Percentiles rank a stretch among this genome's conserved stretches.
These are phyloP conservation scores for Eubasilissa splendida DNA, from an alignment of 2,888 invertebrate species.

Conservation along the genomic window DNA sequence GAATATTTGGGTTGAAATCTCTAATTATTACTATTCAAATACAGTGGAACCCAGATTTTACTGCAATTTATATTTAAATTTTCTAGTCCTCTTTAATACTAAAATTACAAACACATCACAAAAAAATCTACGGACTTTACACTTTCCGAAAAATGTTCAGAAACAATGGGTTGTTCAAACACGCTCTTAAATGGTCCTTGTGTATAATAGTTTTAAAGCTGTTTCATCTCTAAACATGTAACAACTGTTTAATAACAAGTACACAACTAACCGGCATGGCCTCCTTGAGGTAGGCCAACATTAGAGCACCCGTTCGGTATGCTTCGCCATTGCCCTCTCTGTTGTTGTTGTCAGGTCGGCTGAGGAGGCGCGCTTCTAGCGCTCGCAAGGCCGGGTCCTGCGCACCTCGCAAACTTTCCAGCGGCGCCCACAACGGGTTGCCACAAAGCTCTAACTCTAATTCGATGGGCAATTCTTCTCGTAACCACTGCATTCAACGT, in stretches of 20 bases:
- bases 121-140: no score
- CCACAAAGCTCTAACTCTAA: slow-evolving; percentile 63
- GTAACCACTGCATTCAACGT: slow-evolving; percentile 75
- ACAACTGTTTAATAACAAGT: neutral
- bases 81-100: no score
- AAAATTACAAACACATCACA: no score
- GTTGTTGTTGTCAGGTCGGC: slow-evolving; percentile 79
- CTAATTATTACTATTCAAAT: no score
- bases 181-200: no score
- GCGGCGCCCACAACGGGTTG: slow-evolving; percentile 68
- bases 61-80: no score
- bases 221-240: neutral
- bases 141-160: no score
- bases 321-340: slow-evolving; percentile 65
- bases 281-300: slow-evolving; percentile 51
- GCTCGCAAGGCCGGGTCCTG: slow-evolving; percentile 87
- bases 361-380: slow-evolving; percentile 81
- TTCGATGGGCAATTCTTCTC: slow-evolving; percentile 79
- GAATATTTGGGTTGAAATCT: no score
- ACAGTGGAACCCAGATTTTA: no score
- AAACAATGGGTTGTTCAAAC: no score
- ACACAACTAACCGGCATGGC: slow-evolving; percentile 49
- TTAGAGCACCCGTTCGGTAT: slow-evolving; percentile 40
- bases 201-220: neutral
- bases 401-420: slow-evolving; percentile 84